These are phyloP conservation scores for Sminthurides aquaticus DNA, from an alignment of 2,888 invertebrate species.

Conservation along the genomic window DNA sequence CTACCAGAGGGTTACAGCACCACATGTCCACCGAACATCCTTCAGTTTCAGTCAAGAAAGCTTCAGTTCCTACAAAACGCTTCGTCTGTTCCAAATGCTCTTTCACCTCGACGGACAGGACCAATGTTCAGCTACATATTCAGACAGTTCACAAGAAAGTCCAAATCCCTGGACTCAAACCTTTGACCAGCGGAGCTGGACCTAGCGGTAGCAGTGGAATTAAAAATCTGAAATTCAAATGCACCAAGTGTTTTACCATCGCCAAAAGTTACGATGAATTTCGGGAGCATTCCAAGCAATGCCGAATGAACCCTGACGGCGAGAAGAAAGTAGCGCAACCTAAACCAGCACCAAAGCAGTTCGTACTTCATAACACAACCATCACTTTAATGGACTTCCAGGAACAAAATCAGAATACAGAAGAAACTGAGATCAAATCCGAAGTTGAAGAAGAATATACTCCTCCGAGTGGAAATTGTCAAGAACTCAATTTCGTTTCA, in stretches of 20 bases:
- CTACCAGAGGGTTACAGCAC: background rate
- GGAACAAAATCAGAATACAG: background rate
- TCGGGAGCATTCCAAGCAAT: background rate
- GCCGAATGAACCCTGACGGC: background rate
- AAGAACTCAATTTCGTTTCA: background rate
- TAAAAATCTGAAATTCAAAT: background rate
- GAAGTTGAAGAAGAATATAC: background rate
- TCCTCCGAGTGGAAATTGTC: background rate
- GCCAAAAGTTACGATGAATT: background rate
- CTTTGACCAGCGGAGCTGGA: background rate
- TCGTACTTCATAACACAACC: slow-evolving; percentile 1
- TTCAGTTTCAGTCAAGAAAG: background rate
- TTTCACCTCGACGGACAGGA: background rate
- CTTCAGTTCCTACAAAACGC: background rate
- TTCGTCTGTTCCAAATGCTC: background rate
- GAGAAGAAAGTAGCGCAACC: background rate
- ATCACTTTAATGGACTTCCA: background rate
- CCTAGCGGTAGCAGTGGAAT: background rate
- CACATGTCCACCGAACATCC: background rate
- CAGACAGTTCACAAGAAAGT: background rate
- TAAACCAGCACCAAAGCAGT: background rate
- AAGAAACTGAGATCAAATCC: background rate
- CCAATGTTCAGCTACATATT: background rate
- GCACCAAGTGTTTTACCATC: background rate
- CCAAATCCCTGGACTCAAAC: background rate